Evolutionary conservation across 2,888 invertebrate genomes (phyloP), one percentile per base, ranked within the genome.

Genomic region (Pandemis cinnamomeana): DNA sequence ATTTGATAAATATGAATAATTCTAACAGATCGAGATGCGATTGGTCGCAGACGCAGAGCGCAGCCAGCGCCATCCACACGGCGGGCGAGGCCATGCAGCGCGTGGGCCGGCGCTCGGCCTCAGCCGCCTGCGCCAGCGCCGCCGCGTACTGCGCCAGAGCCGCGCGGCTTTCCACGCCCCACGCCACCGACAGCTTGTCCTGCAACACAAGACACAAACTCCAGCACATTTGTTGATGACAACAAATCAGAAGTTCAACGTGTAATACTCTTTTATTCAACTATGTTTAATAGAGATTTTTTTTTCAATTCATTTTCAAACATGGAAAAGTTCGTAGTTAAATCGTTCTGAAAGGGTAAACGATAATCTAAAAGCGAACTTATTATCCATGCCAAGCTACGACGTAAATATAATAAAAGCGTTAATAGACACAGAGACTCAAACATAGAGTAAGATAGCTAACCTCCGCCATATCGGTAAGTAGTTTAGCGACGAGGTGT

Each of bases 381-480:
- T 46, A 11, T 44, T 44, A 44, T 44, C 44, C 44, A 46, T 46
- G 46, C 46, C 11, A 11, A 11, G 10, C 46, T 4, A 46, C 0
- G 0, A 5, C 11, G 11, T 11, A 36, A 36, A 36, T 36, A 46
- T 11, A 11, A 46, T 46, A 11, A 46, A 11, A 46, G 4, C 46
- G 0, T 2, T 11, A 46, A 46, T 46, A 46, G 46, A 5, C 11
- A 46, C 46, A 11, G 5, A 10, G 46, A 46, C 8, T 5, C 44
- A 44, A n/a, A 51, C 6, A 7, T 15, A 15, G 20, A 8, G 55
- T 20, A 55, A 20, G 7, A 20, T 20, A 15, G 55, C 7, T 55
- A n/a, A 98, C 99, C 86, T 97, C 96, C 27, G 98, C 97, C 97
- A 99, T 98, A 84, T 99, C 99, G 77, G 97, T 96, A 20, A 99